Evolutionary conservation across 2,797 vertebrate genomes (phyloP).

Genomic region (Eurystomus glaucurus): DNA sequence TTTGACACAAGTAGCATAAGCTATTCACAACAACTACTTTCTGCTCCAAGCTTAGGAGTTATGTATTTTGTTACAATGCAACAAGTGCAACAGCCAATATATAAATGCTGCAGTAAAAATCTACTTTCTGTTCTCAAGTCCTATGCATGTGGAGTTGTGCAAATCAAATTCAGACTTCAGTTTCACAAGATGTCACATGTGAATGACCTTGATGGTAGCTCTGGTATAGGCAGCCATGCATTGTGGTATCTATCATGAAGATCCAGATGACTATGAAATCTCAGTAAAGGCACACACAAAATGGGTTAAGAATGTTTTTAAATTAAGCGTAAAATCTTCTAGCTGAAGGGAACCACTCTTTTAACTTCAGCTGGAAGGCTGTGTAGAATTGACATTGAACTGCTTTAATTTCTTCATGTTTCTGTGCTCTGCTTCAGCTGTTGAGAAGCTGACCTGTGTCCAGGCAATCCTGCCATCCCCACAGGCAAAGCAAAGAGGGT

Average conservation of each 20-base stretch:
- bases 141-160: accelerated
- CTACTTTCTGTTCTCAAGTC: accelerated
- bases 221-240: neutral
- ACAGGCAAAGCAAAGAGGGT: accelerated
- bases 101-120: neutral
- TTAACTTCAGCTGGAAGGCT: neutral
- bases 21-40: neutral
- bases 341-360: accelerated
- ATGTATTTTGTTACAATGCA: neutral
- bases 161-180: neutral
- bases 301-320: neutral
- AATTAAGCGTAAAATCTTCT: neutral
- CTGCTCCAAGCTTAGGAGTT: neutral
- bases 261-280: too few species aligned
- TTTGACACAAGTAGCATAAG: accelerated
- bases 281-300: accelerated
- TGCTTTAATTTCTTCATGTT: accelerated
- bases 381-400: accelerated
- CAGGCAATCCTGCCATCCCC: accelerated
- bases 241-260: too few species aligned
- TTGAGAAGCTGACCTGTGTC: neutral
- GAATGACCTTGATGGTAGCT: neutral
- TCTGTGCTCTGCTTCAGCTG: neutral
- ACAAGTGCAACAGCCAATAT: neutral
- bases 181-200: neutral